Evolutionary conservation across 2,113 vertebrate species (phyloP).

Genomic region (Amphiprion ocellaris): DNA sequence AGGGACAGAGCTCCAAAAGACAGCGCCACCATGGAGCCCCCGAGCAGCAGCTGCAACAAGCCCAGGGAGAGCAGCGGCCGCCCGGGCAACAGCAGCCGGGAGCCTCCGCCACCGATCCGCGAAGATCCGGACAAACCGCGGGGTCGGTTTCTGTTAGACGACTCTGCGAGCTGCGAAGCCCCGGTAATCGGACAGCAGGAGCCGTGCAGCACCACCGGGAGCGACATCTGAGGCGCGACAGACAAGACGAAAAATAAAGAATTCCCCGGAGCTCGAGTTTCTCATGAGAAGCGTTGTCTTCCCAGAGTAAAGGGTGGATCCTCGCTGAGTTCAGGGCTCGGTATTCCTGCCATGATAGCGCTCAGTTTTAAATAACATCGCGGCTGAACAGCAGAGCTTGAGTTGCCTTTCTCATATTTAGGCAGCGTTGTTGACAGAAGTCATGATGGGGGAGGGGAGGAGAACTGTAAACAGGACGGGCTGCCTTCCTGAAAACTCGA

Average conservation of each 20-base stretch:
- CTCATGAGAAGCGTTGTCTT: not conserved
- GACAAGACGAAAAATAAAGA: not conserved
- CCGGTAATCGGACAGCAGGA: constrained; percentile 86
- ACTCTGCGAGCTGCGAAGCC: constrained; percentile 70
- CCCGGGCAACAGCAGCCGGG: constrained; percentile 71
- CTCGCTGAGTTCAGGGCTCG: not conserved
- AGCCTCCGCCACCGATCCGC: constrained; percentile 59
- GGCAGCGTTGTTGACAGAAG: constrained; percentile 16
- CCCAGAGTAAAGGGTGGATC: not conserved
- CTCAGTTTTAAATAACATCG: constrained; percentile 40
- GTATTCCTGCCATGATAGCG: constrained; percentile 16
- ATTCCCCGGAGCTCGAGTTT: not conserved
- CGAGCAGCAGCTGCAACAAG: constrained; percentile 89
- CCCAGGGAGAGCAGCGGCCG: constrained; percentile 86
- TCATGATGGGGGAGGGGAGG: constrained; percentile 9
- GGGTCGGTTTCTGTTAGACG: constrained; percentile 65
- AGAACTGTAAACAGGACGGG: constrained; percentile 20
- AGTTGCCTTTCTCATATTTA: constrained; percentile 59
- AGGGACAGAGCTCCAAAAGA: constrained; percentile 88
- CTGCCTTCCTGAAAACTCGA: not conserved
- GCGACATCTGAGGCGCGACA: constrained; percentile 78
- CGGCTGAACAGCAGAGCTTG: not conserved
- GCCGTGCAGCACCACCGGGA: constrained; percentile 87
- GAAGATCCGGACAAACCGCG: constrained; percentile 66
- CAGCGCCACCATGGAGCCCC: constrained; percentile 89